phyloP scores from a whole-genome alignment of 2,797 vertebrate genomes.

The Thalassophryne amazonica region DNA sequence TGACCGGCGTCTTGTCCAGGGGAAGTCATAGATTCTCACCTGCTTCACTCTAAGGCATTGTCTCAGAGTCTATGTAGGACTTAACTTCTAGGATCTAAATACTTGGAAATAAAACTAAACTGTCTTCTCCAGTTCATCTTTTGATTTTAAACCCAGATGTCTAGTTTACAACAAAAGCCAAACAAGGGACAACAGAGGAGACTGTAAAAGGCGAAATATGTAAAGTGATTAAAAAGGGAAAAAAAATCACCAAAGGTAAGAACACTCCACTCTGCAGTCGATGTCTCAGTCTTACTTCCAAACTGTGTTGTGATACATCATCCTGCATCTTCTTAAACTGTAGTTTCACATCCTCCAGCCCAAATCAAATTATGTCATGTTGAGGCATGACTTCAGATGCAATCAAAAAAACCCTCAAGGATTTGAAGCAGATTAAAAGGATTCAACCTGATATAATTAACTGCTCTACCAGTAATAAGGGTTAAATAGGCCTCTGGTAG shows the following conservation, averaged over 20 bases:
- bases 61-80: too few species aligned
- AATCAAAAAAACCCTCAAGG: conserved; percentile 49
- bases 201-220: conserved; percentile 6
- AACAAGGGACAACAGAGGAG: too few species aligned
- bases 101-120: too few species aligned
- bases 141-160: too few species aligned
- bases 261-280: conserved; percentile 19
- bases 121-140: too few species aligned
- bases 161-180: too few species aligned
- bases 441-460: conserved; percentile 65
- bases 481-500: too few species aligned
- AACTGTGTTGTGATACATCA: conserved; percentile 18
- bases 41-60: too few species aligned
- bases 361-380: conserved; percentile 64
- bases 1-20: too few species aligned
- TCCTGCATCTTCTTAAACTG: conserved; percentile 26
- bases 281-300: conserved; percentile 32
- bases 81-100: too few species aligned
- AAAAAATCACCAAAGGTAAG: conserved; percentile 1
- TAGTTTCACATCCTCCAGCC: conserved; percentile 34
- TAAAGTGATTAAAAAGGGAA: background rate
- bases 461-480: too few species aligned
- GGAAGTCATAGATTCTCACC: too few species aligned
- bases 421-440: conserved; percentile 58
- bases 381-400: conserved; percentile 38